Evolutionary conservation across 2,113 vertebrate species (phyloP).

Genomic region (Macquaria ambigua): DNA sequence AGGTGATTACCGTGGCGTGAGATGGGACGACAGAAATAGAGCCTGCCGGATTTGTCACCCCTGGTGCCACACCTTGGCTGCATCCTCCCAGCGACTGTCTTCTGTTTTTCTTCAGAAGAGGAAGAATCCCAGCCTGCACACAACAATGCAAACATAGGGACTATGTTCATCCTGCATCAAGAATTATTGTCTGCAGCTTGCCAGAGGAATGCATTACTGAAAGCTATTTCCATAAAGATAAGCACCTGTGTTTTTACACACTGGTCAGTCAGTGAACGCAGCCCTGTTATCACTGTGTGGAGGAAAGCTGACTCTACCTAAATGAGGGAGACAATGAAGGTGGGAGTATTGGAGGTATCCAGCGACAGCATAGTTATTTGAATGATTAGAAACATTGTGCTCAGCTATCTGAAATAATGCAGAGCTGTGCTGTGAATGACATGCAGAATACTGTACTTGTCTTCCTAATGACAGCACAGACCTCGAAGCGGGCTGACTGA

Average conservation of each 20-base stretch:
- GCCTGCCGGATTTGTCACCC: constrained; percentile 49
- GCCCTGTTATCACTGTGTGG: constrained; percentile 6
- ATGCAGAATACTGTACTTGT: constrained; percentile 28
- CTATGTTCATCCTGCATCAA: constrained; percentile 13
- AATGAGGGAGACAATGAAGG: constrained; percentile 50
- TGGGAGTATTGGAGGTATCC: neutral
- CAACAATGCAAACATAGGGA: neutral
- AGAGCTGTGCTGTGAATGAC: constrained; percentile 1
- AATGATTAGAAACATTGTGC: constrained; percentile 4
- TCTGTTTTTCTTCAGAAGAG: constrained; percentile 7
- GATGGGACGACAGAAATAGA: constrained; percentile 42
- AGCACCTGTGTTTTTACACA: constrained; percentile 36
- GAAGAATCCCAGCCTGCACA: constrained; percentile 14
- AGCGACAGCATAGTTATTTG: neutral
- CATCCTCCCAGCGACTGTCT: constrained; percentile 12
- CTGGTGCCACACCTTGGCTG: constrained; percentile 57
- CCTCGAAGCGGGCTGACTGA: constrained; percentile 22
- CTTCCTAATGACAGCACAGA: constrained; percentile 26
- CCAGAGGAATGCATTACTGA: constrained; percentile 19
- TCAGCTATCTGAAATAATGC: constrained; percentile 19
- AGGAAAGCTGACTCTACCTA: constrained; percentile 41
- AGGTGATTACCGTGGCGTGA: constrained; percentile 27
- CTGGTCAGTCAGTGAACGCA: constrained; percentile 19
- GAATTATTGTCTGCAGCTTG: neutral
- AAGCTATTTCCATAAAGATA: constrained; percentile 27